These are phyloP conservation scores for Megaceryle alcyon DNA, from an alignment of 2,797 vertebrate genomes.

Conservation along the genomic window DNA sequence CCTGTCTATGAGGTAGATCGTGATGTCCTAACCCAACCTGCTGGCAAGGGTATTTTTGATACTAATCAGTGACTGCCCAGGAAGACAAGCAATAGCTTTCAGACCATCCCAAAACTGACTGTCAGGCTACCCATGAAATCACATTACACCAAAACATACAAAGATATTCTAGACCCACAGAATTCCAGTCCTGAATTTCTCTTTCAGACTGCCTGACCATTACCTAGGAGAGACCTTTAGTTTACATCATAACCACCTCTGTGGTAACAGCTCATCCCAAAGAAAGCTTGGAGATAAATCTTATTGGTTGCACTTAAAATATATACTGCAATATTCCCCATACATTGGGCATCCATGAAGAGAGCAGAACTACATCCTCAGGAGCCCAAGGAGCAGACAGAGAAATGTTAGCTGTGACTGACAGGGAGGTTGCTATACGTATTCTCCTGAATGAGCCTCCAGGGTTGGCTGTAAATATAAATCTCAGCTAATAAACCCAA, in stretches of 20 bases:
- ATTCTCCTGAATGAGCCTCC: neutral
- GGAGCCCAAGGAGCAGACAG: neutral
- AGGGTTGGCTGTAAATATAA: neutral
- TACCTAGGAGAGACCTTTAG: neutral
- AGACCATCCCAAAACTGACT: neutral
- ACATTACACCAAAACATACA: neutral
- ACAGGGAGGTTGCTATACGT: neutral
- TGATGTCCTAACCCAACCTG: neutral
- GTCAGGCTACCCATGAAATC: neutral
- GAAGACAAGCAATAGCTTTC: neutral
- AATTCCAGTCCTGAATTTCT: neutral
- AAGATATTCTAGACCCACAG: neutral
- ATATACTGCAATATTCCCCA: neutral
- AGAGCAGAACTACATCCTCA: neutral
- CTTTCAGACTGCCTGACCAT: neutral
- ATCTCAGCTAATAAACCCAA: neutral
- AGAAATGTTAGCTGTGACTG: accelerated
- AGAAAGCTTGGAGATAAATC: neutral
- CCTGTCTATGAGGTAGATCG: neutral
- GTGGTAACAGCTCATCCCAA: neutral
- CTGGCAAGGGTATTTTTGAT: neutral
- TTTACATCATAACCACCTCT: neutral
- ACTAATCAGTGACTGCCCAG: neutral
- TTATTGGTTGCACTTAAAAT: neutral
- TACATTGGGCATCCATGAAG: neutral